Evolutionary conservation across 2,797 vertebrate species (phyloP), one percentile per base, ranked within the genome.

Genomic region (Karalla daura): DNA sequence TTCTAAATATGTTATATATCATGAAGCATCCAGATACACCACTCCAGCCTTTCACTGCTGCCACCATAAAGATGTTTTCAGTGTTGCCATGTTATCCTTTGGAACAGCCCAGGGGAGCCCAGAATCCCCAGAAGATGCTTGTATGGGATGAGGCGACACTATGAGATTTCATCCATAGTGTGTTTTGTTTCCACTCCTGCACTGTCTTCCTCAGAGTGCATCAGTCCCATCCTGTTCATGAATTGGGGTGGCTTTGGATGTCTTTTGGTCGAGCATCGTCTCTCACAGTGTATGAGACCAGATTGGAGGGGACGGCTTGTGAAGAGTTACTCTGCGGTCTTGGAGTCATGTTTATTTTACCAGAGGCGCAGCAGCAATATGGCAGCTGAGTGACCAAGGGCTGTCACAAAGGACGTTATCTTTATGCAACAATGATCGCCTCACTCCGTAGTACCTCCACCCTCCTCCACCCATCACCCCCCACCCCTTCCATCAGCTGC

Each of bases 341-440:
- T 67, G 69, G 72, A 56, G 55, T 46, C 53, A 36, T 71, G 77
- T 84, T 87, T 83, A 63, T 79, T 86, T 79, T 50, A 78, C 81
- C 74, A 28, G 58, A 44, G 69, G 81, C 67, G 1, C 50, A 24
- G 68, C 49, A 51, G 66, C 63, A 78, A 78, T 80, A 83, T 43
- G 73, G 76, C 43, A 24, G 40, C 87, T 73, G 85, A 78, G 78
- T 77, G 80, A 80, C 83, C 79, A 63, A 10, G 68, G 49, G 0
- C 70, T 58, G 68, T 67, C 56, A 35, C 76, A 65, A 86, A 87
- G 83, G 83, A 81, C 68, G 21, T 80, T 73, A 76, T 87, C 85
- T 89, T 85, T 72, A 88, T 80, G 81, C 83, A 79, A 54, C 64
- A 4, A 32, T 49, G 81, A 79, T 64, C 35, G 39, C 60, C 32